Base-by-base conservation (phyloP, 2,113 vertebrate species). In the Sclerurus mexicanus region DNA sequence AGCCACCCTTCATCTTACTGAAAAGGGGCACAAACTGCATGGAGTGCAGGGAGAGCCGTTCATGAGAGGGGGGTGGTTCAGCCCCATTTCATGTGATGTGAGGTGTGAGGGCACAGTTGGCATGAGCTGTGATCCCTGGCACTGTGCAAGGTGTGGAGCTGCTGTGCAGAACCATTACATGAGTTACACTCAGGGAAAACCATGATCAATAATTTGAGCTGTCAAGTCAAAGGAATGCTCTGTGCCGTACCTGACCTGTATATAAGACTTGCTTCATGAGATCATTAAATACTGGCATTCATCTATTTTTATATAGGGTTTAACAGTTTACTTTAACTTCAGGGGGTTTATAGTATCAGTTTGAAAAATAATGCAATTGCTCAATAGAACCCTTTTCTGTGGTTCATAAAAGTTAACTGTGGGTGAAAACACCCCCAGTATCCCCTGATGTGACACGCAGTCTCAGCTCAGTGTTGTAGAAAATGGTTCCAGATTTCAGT, bases 101-200 rank as follows among this genome's bases (percentile, higher is more conserved):
- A 55, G 55, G 9, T 39, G 52, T 17, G 77, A 28, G 47, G 58
- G 55, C 28, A 22, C 24, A 62, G 64, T 7, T 52, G 33, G 60
- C 24, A 8, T 52, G 44, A n/a, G 22, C 33, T 72, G 3, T 8
- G 24, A 1, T 6, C 30, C 7, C 2, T 42, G 66, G 39, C 76
- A 4, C 19, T 24, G n/a, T 15, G 56, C 6, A 9, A 24, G n/a
- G 6, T 4, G 0, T 4, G 4, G 46, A 30, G 7, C 50, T 81
- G 4, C 40, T 47, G 3, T 27, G 16, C 46, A 22, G 12, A 6
- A 0, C 53, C n/a, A 1, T 4, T 3, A 2, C 30, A 0, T 3
- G 7, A 39, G 23, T 12, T 62, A 18, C 33, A 9, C 10, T 47
- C 4, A 24, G 2, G 49, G 7, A 46, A 20, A 55, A 53, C 27